Base-by-base conservation (phyloP, 1,140 invertebrate genomes). In the Laodelphax striatellus region DNA sequence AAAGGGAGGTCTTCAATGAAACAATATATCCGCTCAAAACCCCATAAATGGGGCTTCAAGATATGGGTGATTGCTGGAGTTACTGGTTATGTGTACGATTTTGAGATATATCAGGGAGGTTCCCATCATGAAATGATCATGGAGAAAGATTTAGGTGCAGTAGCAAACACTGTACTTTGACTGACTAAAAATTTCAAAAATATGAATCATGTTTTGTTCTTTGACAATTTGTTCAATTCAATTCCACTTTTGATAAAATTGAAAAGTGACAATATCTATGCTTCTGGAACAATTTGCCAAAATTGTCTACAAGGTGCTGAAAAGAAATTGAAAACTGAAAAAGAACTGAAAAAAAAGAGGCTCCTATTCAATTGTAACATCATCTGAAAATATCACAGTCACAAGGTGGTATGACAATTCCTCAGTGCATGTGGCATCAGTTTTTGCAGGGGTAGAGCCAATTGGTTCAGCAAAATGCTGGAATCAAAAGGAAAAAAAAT, bases 21-120 rank as follows among this genome's bases (percentile, higher is more conserved):
- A 57, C 60, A 65, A 46, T 65, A 73, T 59, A 60, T 72, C 17
- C 65, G 64, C 8, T 63, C 61, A 24, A 72, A 71, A 57, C 71
- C 71, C 9, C 67, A 68, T 57, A 72, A 71, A 55, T 66, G 66
- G 63, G 62, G 66, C n/a, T 65, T 66, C 53, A 66, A 66, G 55
- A 55, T 62, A 60, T 67, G 64, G 61, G 56, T 62, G 13, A 61
- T 52, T 31, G 50, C 63, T 56, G 55, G 50, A 9, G 19, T 28
- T 16, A 46, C 22, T 60, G 63, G 63, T 5, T 63, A 63, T 59
- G 57, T 63, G 56, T 54, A 34, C 44, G 56, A 62, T 58, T 68
- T 69, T 66, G 65, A 67, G 57, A 17, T 67, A 14, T 68, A 68
- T 34, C 58, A 63, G 57, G 64, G 64, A 16, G 58, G 34, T 38